Conservation (phyloP, 1,140 invertebrate species). For the Bombus picipes region DNA sequence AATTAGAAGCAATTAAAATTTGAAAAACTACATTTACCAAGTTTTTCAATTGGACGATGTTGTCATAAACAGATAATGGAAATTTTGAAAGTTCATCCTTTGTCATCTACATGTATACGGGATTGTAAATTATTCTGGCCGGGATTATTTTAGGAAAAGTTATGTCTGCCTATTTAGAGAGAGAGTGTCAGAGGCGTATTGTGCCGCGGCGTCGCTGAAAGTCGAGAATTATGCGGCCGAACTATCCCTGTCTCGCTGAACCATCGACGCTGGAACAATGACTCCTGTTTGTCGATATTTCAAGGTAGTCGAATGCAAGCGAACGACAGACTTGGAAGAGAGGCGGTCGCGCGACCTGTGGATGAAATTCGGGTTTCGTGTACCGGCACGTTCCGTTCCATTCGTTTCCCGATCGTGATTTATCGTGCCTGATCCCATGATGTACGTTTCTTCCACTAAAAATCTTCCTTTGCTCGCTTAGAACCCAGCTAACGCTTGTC, state of each 20-base stretch:
- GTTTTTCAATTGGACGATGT: too few relatives aligned
- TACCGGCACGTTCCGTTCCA: not conserved
- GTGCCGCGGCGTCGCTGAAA: not conserved
- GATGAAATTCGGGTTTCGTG: slow-evolving; percentile 35
- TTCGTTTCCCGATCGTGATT: not conserved
- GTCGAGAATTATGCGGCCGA: not conserved
- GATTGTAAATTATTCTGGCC: not conserved
- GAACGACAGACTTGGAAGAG: slow-evolving; percentile 42
- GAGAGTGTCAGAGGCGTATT: not conserved
- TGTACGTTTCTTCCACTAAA: not conserved
- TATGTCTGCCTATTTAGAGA: not conserved
- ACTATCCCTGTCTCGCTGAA: not conserved
- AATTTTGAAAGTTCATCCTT: not conserved
- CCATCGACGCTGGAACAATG: slow-evolving; percentile 45
- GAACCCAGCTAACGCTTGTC: not conserved
- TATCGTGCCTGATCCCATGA: not conserved
- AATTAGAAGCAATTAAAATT: too few relatives aligned
- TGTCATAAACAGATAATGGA: too few relatives aligned
- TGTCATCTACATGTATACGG: not conserved
- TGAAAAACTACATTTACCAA: too few relatives aligned
- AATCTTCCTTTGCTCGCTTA: slow-evolving; percentile 5
- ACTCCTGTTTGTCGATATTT: slow-evolving; percentile 58
- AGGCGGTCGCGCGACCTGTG: not conserved
- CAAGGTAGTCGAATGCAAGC: slow-evolving; percentile 32
- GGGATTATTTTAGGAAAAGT: not conserved